Conservation (phyloP, 2,113 vertebrate genomes). For the Melanerpes aurifrons region DNA sequence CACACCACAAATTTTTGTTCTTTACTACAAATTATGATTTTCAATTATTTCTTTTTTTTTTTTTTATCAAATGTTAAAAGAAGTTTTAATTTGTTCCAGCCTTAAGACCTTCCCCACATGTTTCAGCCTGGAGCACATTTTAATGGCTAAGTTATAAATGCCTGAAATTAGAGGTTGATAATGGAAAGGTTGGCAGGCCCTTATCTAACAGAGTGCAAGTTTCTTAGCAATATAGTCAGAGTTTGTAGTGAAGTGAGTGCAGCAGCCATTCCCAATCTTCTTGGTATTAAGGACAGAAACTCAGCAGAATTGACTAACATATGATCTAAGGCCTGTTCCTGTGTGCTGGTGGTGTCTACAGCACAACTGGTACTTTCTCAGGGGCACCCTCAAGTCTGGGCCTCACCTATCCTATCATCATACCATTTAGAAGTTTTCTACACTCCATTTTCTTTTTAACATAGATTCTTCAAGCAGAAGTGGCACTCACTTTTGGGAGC, state of each 20-base stretch:
- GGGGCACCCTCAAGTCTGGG: not conserved
- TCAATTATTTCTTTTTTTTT: not conserved
- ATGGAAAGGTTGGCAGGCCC: constrained; percentile 27
- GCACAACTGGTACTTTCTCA: not conserved
- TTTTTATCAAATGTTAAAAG: not conserved
- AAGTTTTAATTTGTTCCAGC: constrained; percentile 23
- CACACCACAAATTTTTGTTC: not conserved
- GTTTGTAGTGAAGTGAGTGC: not conserved
- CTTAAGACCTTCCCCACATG: constrained; percentile 3
- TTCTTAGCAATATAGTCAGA: not conserved
- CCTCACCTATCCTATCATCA: not conserved
- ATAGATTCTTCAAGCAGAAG: not conserved
- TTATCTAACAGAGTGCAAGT: not conserved
- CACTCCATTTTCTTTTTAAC: not conserved
- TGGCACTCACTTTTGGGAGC: not conserved
- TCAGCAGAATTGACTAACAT: not conserved
- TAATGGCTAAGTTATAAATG: constrained; percentile 28
- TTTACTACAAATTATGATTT: not conserved
- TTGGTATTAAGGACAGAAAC: not conserved
- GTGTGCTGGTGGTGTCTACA: not conserved
- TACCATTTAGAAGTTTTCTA: not conserved
- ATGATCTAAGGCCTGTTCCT: not conserved
- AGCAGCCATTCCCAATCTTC: not conserved
- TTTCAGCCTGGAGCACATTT: constrained; percentile 30
- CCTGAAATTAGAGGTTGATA: constrained; percentile 25